A percentile compares a stretch with the other conserved stretches of the same genome.
phyloP scores from a whole-genome alignment of 2,888 invertebrate species.

The Adelognathus sp. region DNA sequence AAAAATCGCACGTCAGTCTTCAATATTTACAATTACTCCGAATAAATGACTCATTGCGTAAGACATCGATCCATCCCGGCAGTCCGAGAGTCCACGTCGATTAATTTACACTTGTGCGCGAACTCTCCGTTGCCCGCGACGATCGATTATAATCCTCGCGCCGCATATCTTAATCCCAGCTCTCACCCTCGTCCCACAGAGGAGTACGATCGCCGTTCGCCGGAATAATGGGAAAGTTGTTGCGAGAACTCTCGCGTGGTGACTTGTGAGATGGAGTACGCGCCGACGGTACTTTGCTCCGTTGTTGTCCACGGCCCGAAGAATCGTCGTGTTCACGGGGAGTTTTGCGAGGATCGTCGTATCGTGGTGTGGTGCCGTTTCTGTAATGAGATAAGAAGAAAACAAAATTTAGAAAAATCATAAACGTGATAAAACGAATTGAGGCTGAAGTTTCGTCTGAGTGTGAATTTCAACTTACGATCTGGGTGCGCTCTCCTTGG shows the following conservation, averaged over 20 bases:
- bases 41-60: too few relatives aligned
- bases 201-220: conserved; percentile 6
- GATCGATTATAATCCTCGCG: too few relatives aligned
- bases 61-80: too few relatives aligned
- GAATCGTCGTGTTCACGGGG: conserved; percentile 81
- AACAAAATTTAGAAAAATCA: background rate
- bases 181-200: conserved; percentile 12
- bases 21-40: too few relatives aligned
- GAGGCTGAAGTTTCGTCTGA: background rate
- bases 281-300: conserved; percentile 75
- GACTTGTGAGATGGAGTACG: conserved; percentile 67
- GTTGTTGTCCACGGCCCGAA: conserved; percentile 86
- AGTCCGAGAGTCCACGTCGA: too few relatives aligned
- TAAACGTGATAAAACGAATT: background rate
- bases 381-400: too few relatives aligned
- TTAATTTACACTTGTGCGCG: too few relatives aligned
- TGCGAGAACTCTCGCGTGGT: background rate
- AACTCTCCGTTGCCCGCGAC: too few relatives aligned
- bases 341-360: conserved; percentile 80
- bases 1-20: too few relatives aligned
- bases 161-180: background rate
- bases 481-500: conserved; percentile 78
- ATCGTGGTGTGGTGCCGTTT: conserved; percentile 80
- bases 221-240: background rate
- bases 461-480: conserved; percentile 68